Percentiles rank a stretch among this genome's conserved stretches.
phyloP scores from a whole-genome alignment of 2,113 vertebrate species.

The Strigops habroptila region DNA sequence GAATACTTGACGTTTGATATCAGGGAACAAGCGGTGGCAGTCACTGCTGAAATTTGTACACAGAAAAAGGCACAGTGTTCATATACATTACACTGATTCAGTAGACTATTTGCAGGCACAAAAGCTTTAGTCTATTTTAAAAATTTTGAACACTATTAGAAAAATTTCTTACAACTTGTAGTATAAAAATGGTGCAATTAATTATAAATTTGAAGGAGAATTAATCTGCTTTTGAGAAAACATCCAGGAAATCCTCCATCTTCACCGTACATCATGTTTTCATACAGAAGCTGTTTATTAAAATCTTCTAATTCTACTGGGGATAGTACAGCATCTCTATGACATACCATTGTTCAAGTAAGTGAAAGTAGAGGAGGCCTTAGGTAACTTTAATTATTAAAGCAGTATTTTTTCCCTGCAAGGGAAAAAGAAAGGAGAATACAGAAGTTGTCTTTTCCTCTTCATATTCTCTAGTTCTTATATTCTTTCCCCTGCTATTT shows the following conservation, averaged over 20 bases:
- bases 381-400: background rate
- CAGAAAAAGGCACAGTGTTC: background rate
- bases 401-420: background rate
- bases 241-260: background rate
- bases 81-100: background rate
- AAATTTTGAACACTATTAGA: background rate
- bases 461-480: background rate
- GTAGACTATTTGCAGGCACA: background rate
- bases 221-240: background rate
- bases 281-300: background rate
- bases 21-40: background rate
- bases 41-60: background rate
- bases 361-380: background rate
- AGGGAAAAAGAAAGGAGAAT: background rate
- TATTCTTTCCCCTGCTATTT: background rate
- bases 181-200: background rate
- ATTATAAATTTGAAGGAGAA: background rate
- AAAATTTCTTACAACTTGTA: background rate
- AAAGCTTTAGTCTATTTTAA: background rate
- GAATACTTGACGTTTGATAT: background rate
- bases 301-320: background rate
- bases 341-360: background rate
- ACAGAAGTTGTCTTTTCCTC: background rate
- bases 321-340: background rate
- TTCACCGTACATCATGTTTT: background rate